Percentiles rank a stretch among this genome's conserved stretches.
Evolutionary conservation across 2,888 invertebrate species (phyloP).

Genomic region (Lycophotia porphyrea): DNA sequence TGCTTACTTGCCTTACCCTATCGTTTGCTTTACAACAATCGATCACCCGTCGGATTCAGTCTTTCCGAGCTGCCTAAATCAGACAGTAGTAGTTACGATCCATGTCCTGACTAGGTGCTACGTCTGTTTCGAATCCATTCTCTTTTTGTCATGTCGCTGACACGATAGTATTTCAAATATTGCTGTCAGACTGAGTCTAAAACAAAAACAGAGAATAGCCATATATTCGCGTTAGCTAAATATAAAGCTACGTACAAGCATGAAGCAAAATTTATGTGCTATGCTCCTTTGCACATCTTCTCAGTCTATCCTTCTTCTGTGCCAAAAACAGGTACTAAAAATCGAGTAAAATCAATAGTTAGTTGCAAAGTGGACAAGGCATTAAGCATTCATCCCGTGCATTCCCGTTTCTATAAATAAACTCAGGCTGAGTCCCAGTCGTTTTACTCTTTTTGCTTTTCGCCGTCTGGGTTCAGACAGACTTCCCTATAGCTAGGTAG

Average conservation of each 20-base stretch:
- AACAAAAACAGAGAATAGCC: background rate
- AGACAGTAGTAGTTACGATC: background rate
- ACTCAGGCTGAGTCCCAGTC: constrained; percentile 48
- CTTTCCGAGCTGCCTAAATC: background rate
- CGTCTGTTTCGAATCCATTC: background rate
- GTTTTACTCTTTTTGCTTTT: constrained; percentile 60
- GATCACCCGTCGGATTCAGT: background rate
- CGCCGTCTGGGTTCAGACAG: constrained; percentile 47
- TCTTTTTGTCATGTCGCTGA: background rate
- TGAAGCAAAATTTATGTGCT: constrained; percentile 8
- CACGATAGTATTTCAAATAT: background rate
- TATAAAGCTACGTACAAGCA: constrained; percentile 3
- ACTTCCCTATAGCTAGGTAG: constrained; percentile 41
- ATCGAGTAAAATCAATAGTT: constrained; percentile 35
- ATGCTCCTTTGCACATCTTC: background rate
- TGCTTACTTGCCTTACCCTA: background rate
- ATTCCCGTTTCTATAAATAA: constrained; percentile 66
- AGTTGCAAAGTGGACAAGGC: constrained; percentile 55
- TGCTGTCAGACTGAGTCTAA: too few species aligned
- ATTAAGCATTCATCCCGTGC: constrained; percentile 63
- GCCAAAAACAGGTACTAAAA: constrained; percentile 34
- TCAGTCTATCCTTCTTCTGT: background rate
- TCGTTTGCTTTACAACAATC: background rate
- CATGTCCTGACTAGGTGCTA: background rate
- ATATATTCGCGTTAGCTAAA: constrained; percentile 11